phyloP scores from a whole-genome alignment of 2,113 vertebrate species.

The Aldabrachelys gigantea region DNA sequence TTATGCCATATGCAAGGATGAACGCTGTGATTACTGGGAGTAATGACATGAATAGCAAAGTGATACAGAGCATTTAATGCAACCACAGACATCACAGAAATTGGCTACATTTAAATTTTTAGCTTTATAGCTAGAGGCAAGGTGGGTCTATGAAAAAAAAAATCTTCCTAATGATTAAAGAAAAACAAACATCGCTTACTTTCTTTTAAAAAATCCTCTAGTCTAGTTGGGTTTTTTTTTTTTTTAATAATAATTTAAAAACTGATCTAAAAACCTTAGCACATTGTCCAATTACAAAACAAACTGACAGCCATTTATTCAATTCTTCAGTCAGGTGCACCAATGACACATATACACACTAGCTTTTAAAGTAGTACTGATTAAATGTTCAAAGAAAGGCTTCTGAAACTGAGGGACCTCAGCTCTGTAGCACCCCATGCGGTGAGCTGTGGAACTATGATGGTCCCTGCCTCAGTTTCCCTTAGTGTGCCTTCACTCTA shows the following conservation, averaged over 20 bases:
- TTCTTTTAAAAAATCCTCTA: not conserved
- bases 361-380: not conserved
- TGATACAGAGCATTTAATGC: conserved; percentile 60
- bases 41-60: conserved; percentile 70
- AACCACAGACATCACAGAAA: conserved; percentile 44
- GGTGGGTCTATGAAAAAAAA: not conserved
- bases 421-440: not conserved
- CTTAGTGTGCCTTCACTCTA: not conserved
- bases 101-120: conserved; percentile 61
- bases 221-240: not conserved
- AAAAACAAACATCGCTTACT: conserved; percentile 3
- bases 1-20: conserved; percentile 41
- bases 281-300: not conserved
- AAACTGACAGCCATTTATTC: not conserved
- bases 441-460: not conserved
- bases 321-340: not conserved
- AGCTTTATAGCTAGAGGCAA: conserved; percentile 58
- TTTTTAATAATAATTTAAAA: not conserved
- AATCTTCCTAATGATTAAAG: conserved; percentile 4
- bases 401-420: not conserved
- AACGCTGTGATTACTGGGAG: conserved; percentile 58
- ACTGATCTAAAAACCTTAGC: not conserved
- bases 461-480: not conserved
- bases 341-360: not conserved
- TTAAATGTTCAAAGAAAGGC: not conserved